Evolutionary conservation across 2,113 vertebrate genomes (phyloP).

Genomic region (Strix uralensis): DNA sequence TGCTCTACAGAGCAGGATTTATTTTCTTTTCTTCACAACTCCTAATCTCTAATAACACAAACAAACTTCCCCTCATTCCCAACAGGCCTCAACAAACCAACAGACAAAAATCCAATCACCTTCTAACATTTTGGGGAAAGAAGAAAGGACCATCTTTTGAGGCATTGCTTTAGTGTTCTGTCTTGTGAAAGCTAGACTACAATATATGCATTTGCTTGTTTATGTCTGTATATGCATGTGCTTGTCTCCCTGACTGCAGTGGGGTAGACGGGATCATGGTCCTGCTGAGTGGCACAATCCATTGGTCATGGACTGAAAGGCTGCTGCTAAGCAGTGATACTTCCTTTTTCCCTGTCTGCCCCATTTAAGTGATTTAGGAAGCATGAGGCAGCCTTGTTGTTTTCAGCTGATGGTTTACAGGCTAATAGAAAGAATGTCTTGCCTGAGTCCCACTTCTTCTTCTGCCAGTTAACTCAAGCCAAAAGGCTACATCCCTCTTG

Average conservation of each 20-base stretch:
- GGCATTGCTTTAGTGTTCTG: neutral
- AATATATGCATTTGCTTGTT: neutral
- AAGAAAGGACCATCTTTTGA: neutral
- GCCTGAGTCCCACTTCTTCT: neutral
- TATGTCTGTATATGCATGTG: neutral
- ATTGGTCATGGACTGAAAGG: neutral
- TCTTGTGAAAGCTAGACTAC: neutral
- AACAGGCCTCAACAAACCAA: neutral
- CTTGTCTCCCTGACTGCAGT: neutral
- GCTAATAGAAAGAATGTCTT: neutral
- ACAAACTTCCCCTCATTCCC: accelerated
- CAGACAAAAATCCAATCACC: neutral
- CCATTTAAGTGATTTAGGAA: neutral
- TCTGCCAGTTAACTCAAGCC: neutral
- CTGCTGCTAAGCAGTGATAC: neutral
- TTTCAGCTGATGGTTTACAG: neutral
- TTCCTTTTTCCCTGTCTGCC: neutral
- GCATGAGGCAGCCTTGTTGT: neutral
- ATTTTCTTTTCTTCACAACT: neutral
- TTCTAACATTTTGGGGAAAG: neutral
- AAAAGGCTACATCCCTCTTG: neutral
- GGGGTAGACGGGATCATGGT: neutral
- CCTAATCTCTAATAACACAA: neutral
- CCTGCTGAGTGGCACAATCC: neutral
- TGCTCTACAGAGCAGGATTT: neutral